Evolutionary conservation across 2,113 vertebrate genomes (phyloP).

Genomic region (Tenebrosternarchus preto): DNA sequence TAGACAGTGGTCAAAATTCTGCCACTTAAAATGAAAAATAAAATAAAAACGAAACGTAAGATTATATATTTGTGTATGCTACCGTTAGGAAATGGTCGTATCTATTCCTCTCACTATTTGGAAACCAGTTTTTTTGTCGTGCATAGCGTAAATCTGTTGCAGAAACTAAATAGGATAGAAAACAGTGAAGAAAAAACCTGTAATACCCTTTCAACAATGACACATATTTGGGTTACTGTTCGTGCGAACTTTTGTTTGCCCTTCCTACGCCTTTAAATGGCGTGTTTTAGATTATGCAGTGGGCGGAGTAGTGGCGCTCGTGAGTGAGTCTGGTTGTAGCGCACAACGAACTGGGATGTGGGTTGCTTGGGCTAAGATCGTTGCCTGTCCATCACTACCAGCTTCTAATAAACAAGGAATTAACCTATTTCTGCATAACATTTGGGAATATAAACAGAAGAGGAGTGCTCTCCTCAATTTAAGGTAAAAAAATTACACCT

Average conservation of each 20-base stretch:
- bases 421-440: not conserved
- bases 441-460: not conserved
- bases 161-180: no score
- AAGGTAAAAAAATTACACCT: constrained; percentile 28
- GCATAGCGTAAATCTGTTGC: no score
- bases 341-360: constrained; percentile 61
- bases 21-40: no score
- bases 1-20: no score
- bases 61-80: no score
- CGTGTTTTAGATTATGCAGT: constrained; percentile 48
- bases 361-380: constrained; percentile 55
- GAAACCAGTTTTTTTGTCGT: no score
- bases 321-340: constrained; percentile 63
- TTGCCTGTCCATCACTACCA: constrained; percentile 38
- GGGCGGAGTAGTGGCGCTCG: constrained; percentile 67
- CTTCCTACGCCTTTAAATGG: constrained; percentile 54
- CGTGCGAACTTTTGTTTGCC: constrained; percentile 38
- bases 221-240: not conserved
- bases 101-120: no score
- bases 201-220: not conserved
- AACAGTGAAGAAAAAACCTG: no score
- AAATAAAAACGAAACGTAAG: no score
- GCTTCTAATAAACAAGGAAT: not conserved
- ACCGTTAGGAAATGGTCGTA: no score
- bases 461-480: not conserved